Evolutionary conservation across 2,888 invertebrate species (phyloP).

Genomic region (Andricus curvator): DNA sequence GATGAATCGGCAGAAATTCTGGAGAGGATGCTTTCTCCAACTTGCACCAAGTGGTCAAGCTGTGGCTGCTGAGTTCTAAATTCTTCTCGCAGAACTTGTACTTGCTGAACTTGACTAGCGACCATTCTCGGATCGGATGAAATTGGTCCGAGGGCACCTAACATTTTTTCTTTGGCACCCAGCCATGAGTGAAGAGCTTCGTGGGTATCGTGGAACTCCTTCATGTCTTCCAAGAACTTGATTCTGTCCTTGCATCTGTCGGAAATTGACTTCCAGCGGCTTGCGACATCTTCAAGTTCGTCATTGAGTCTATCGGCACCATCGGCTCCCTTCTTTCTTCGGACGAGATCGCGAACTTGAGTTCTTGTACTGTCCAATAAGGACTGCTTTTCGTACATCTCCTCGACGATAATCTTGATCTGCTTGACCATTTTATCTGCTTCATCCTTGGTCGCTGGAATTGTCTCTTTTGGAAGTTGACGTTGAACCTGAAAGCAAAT

Average conservation of each 20-base stretch:
- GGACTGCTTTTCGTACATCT: conserved; percentile 96
- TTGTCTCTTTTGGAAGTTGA: conserved; percentile 89
- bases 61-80: conserved; percentile 95
- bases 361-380: conserved; percentile 92
- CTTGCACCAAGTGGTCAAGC: conserved; percentile 89
- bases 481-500: conserved; percentile 83
- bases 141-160: conserved; percentile 96
- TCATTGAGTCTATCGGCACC: conserved; percentile 92
- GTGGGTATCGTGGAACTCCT: conserved; percentile 94
- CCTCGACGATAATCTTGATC: conserved; percentile 90
- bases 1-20: conserved; percentile 80
- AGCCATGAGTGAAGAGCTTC: conserved; percentile 93
- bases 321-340: conserved; percentile 90
- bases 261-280: conserved; percentile 91
- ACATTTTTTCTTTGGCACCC: conserved; percentile 95
- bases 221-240: conserved; percentile 90
- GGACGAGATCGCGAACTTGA: conserved; percentile 92
- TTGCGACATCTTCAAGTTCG: conserved; percentile 90
- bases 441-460: conserved; percentile 91
- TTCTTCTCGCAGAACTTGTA: conserved; percentile 96
- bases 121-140: conserved; percentile 97
- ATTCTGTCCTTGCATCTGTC: conserved; percentile 89
- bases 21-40: conserved; percentile 87
- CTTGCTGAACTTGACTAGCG: conserved; percentile 94
- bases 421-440: conserved; percentile 93